Percentiles rank a stretch among this genome's conserved stretches.
phyloP scores from a whole-genome alignment of 2,797 vertebrate species.

The Eulemur rubriventer region DNA sequence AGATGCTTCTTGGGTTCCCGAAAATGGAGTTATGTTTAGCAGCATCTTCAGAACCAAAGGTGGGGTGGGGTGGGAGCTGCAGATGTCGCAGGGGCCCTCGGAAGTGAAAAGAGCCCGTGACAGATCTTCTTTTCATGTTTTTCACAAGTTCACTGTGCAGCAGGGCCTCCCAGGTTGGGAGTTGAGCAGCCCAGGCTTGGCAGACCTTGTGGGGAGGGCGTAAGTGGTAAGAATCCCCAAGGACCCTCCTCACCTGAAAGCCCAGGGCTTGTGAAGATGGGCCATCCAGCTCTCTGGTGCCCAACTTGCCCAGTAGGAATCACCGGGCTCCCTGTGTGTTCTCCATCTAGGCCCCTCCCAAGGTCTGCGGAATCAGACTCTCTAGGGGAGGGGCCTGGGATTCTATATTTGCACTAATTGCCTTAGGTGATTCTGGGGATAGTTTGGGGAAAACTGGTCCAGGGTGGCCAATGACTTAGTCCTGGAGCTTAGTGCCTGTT shows the following conservation, averaged over 20 bases:
- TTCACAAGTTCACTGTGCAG: background rate
- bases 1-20: slow-evolving; percentile 45
- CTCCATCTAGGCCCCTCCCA: background rate
- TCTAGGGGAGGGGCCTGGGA: background rate
- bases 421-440: background rate
- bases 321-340: background rate
- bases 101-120: slow-evolving; percentile 31
- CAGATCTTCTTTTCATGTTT: slow-evolving; percentile 34
- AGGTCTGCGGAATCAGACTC: background rate
- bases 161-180: background rate
- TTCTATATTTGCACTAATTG: background rate
- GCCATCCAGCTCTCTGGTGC: background rate
- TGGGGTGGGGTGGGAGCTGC: background rate
- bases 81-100: slow-evolving; percentile 35
- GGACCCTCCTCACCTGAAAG: background rate
- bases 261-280: background rate
- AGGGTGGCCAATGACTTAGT: background rate
- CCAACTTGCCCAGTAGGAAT: background rate
- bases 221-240: background rate
- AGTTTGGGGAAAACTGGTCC: background rate
- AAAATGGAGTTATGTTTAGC: slow-evolving; percentile 62
- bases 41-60: slow-evolving; percentile 42
- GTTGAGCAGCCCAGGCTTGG: background rate
- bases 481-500: background rate
- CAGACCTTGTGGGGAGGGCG: background rate